These are phyloP conservation scores for Anoplolepis gracilipes DNA, from an alignment of 1,140 invertebrate species.

Conservation along the genomic window DNA sequence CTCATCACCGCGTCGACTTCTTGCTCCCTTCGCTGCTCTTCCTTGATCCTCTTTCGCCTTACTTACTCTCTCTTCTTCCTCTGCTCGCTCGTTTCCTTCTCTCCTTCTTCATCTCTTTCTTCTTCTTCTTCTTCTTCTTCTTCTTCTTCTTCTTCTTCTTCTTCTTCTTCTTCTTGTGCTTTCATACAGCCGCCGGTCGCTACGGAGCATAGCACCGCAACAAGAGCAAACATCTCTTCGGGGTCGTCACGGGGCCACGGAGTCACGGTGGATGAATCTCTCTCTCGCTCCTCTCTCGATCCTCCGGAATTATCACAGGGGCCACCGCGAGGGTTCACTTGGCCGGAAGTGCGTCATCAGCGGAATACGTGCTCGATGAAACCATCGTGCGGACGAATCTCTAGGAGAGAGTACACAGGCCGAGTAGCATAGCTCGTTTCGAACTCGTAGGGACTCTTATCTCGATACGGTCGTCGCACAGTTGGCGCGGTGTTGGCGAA, in stretches of 20 bases:
- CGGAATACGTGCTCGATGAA: constrained; percentile 71
- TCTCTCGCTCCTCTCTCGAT: constrained; percentile 74
- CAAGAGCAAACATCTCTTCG: constrained; percentile 81
- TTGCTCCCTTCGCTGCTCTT: constrained; percentile 68
- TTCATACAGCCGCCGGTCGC: constrained; percentile 60
- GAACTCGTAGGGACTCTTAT: constrained; percentile 42
- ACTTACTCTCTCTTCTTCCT: neutral
- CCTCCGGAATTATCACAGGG: constrained; percentile 77
- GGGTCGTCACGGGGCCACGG: constrained; percentile 82
- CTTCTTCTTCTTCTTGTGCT: constrained; percentile 60
- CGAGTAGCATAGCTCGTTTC: constrained; percentile 7
- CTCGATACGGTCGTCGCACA: constrained; percentile 60
- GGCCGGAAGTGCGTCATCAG: constrained; percentile 80
- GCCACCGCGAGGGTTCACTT: constrained; percentile 75
- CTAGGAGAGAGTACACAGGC: neutral
- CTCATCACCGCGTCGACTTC: constrained; percentile 35
- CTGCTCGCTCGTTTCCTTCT: constrained; percentile 29
- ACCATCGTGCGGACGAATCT: constrained; percentile 66
- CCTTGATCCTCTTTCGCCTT: constrained; percentile 62
- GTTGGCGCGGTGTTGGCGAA: constrained; percentile 32
- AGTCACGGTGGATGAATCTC: constrained; percentile 80
- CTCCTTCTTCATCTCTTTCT: too few relatives aligned
- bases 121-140: constrained; percentile 49
- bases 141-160: constrained; percentile 30
- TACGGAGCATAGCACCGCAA: constrained; percentile 76